Conservation (phyloP, 2,888 invertebrate species). For the Endomychus coccineus region DNA sequence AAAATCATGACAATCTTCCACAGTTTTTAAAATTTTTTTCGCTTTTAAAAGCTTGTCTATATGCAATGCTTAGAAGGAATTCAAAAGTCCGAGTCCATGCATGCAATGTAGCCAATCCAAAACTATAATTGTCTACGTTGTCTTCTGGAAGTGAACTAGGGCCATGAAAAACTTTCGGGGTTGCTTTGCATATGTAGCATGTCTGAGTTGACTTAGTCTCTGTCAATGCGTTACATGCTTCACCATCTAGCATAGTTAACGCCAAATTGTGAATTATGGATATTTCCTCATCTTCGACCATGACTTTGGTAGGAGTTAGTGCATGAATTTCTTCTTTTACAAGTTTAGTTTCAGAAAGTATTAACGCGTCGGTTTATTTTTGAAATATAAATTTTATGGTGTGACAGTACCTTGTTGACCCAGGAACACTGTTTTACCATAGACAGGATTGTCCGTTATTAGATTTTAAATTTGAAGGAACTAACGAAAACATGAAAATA, state of each 20-base stretch:
- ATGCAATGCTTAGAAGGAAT: conserved; percentile 27
- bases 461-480: no score
- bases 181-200: conserved; percentile 21
- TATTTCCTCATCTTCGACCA: conserved; percentile 12
- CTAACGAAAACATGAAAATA: no score
- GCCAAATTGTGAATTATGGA: conserved; percentile 20
- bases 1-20: conserved; percentile 22
- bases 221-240: conserved; percentile 23
- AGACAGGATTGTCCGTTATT: no score
- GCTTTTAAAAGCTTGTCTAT: conserved; percentile 28
- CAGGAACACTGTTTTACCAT: no score
- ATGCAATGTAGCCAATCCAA: conserved; percentile 26
- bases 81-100: conserved; percentile 30
- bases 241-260: conserved; percentile 30
- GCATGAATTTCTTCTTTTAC: not conserved
- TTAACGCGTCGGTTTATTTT: conserved; percentile 2
- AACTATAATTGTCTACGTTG: conserved; percentile 12
- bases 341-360: conserved; percentile 3
- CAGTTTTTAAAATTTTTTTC: conserved; percentile 4
- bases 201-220: conserved; percentile 18
- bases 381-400: conserved; percentile 5
- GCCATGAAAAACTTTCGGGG: conserved; percentile 15
- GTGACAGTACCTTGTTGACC: no score
- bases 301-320: conserved; percentile 1
- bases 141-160: conserved; percentile 2